Evolutionary conservation across 2,797 vertebrate genomes (phyloP), one percentile per base, ranked within the genome.

Genomic region (Esox lucius): DNA sequence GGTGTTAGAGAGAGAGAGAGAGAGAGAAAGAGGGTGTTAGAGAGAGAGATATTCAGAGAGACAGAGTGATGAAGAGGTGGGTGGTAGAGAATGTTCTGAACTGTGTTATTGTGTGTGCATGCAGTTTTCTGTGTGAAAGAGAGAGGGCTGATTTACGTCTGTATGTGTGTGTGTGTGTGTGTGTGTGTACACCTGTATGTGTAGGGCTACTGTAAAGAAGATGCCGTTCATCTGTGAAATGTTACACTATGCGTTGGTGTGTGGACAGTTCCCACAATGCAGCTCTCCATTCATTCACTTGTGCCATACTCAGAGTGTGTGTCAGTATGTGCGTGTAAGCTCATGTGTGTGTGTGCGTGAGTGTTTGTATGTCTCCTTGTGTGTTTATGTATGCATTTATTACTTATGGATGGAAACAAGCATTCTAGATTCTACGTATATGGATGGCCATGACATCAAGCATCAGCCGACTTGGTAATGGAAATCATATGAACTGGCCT

Each of bases 191-290:
- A 24, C 56, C 56, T 24, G 22, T 69, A 42, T 48, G 64, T 66
- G 64, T 66, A 35, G 26, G 64, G 16, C 4, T 26, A 35, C 16
- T 69, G 67, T 68, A 65, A 24, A 70, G 42, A 16, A 69, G 42
- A 49, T 69, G 22, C 12, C 46, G 26, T 69, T 69, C 48, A 42
- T 73, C 78, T 89, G 89, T 76, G 73, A 85, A 91, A 91, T 91
- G 75, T 92, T 62, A 75, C 88, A 84, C 84, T 19, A 49, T 39
- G 66, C 80, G 35, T 76, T 66, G 12, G 42, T 80, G 22, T 86
- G 85, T 89, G 81, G 84, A 88, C 75, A 48, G 88, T 91, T 92
- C 89, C 87, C 91, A 91, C 70, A 74, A 81, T 0, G 9, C 75
- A 42, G 48, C 33, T 0, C 13, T 61, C n/a, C 74, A 35, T 70